Base-by-base conservation (phyloP, 2,888 invertebrate species). In the Gymnosoma rotundatum region DNA sequence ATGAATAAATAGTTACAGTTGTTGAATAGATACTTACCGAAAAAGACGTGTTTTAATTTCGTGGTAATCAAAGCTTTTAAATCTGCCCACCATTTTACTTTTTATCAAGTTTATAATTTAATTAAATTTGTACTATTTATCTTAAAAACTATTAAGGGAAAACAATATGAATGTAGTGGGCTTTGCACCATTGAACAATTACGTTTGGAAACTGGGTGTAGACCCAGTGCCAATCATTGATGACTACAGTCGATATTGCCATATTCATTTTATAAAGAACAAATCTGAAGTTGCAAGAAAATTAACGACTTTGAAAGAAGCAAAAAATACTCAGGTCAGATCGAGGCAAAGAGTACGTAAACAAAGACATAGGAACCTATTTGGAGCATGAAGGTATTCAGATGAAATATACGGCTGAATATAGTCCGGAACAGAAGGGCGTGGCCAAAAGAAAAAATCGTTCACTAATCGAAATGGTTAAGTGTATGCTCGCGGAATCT, bases 371-470 rank as follows among this genome's bases (percentile, higher is more conserved):
- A 25, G 25, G 2, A 25, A 25, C 25, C 25, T 25, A 25, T 25
- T 25, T 25, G 4, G 25, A 25, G 25, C 25, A 25, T 2, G 52
- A 45, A 36, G 72, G 78, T 14, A 64, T 78, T 16, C 45, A 56
- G 14, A 45, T 63, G 1, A 63, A 69, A 21, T 78, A 70, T 9
- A 78, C 78, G 5, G 70, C 70, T n/a, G 56, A 48, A 0, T 72
- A 64, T 1, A 56, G 78, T 18, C 64, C 70, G 1, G 20, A 70
- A 64, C 54, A 70, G 32, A 78, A 78, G 14, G 64, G 50, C 1
- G 69, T 69, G 1, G 67, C 78, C 2, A 61, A 78, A 54, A 61
- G 42, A 1, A 70, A 78, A 25, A 78, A 52, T 16, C 52, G 69
- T 8, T 61, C 21, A 0, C 38, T 69, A 2, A n/a, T 67, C 25